Conservation (phyloP, 30 jellyfish, hydroid and myxozoan species). For the Nemopilema nomurai region DNA sequence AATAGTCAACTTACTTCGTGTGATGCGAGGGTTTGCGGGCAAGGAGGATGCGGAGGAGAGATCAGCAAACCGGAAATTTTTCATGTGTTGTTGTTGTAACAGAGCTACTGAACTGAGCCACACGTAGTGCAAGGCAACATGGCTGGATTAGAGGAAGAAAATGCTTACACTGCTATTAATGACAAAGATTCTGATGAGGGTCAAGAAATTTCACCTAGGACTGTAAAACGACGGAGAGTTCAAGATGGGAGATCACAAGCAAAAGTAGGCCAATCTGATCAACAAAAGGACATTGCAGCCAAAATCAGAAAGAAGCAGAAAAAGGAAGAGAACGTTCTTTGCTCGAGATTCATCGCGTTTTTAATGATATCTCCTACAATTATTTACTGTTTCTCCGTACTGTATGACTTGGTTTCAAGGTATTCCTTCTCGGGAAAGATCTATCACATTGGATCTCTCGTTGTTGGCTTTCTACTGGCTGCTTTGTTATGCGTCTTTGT, state of each 20-base stretch:
- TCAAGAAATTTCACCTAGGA: not conserved
- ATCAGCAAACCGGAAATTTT: not conserved
- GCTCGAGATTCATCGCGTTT: constrained; percentile 42
- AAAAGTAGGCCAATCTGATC: constrained; percentile 21
- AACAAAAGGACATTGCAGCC: not conserved
- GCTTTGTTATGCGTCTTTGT: constrained; percentile 16
- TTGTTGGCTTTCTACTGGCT: constrained; percentile 28
- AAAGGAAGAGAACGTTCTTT: constrained; percentile 33
- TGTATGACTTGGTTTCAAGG: constrained; percentile 31
- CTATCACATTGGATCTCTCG: constrained; percentile 37
- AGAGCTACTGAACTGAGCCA: no score
- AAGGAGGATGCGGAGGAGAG: not conserved
- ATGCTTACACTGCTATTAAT: not conserved
- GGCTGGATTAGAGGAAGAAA: not conserved
- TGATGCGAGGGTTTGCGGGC: not conserved
- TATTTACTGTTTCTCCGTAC: constrained; percentile 33
- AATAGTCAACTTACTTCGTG: no score
- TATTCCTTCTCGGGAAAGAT: constrained; percentile 49
- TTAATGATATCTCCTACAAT: constrained; percentile 58
- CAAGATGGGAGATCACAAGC: not conserved
- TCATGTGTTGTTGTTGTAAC: not conserved
- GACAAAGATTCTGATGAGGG: not conserved
- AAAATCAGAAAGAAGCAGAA: constrained; percentile 36
- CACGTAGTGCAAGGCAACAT: not conserved
- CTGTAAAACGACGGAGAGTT: not conserved